A percentile compares a stretch with the other conserved stretches of the same genome.
Conservation (phyloP, 2,888 invertebrate genomes). For the Drosophila borealis region DNA sequence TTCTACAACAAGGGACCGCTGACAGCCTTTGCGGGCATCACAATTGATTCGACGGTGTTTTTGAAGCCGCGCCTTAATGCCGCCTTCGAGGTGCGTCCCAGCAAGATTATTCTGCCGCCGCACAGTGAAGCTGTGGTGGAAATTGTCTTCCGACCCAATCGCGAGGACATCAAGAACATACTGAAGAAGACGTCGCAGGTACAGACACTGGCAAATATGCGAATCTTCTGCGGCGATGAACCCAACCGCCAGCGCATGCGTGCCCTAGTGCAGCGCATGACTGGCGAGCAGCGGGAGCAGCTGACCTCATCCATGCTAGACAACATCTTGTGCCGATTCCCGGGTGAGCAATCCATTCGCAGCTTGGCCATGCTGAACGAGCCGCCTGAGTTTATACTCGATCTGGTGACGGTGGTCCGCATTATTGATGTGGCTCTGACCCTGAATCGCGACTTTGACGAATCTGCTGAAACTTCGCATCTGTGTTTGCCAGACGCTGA, state of each 20-base stretch:
- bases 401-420: slow-evolving; percentile 78
- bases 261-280: slow-evolving; percentile 76
- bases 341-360: slow-evolving; percentile 72
- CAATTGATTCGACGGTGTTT: slow-evolving; percentile 79
- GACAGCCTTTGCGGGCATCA: slow-evolving; percentile 85
- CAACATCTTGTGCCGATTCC: slow-evolving; percentile 76
- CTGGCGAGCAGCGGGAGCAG: slow-evolving; percentile 71
- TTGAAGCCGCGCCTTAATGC: slow-evolving; percentile 79
- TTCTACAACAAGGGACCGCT: slow-evolving; percentile 87
- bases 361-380: slow-evolving; percentile 77
- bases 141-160: slow-evolving; percentile 85
- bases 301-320: slow-evolving; percentile 71
- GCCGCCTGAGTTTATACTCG: slow-evolving; percentile 74
- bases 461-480: slow-evolving; percentile 77
- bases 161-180: slow-evolving; percentile 85
- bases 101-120: slow-evolving; percentile 84
- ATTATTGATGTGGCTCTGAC: slow-evolving; percentile 83
- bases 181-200: slow-evolving; percentile 82
- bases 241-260: slow-evolving; percentile 85
- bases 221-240: slow-evolving; percentile 86
- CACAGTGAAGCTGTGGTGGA: slow-evolving; percentile 83
- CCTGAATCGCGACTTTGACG: slow-evolving; percentile 81
- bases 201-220: slow-evolving; percentile 85
- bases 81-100: slow-evolving; percentile 84
- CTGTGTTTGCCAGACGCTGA: slow-evolving; percentile 82